A percentile compares a stretch with the other conserved stretches of the same genome.
Evolutionary conservation across 1,140 invertebrate genomes (phyloP).

Genomic region (Drosophila tsacasi): DNA sequence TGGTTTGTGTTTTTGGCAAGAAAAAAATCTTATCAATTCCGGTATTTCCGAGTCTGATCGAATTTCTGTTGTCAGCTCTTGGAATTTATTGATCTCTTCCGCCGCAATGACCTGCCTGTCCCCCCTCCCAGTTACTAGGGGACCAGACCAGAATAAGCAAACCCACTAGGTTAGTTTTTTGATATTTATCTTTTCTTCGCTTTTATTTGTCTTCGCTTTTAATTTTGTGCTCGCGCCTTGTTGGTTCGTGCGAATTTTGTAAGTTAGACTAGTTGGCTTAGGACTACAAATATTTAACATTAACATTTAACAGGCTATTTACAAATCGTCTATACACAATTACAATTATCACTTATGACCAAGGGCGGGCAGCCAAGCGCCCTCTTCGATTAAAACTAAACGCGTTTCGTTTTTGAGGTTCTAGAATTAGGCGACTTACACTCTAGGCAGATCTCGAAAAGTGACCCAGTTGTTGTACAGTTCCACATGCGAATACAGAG

Average conservation of each 20-base stretch:
- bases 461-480: constrained; percentile 73
- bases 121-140: not conserved
- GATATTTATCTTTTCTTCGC: constrained; percentile 46
- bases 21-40: constrained; percentile 9
- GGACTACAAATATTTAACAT: constrained; percentile 80
- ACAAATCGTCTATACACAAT: constrained; percentile 75
- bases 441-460: constrained; percentile 75
- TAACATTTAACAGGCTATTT: constrained; percentile 79
- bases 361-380: constrained; percentile 22
- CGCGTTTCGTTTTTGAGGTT: constrained; percentile 55
- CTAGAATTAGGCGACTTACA: constrained; percentile 75
- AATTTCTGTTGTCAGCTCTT: constrained; percentile 5
- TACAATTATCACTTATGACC: constrained; percentile 76
- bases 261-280: constrained; percentile 81
- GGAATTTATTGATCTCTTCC: constrained; percentile 28
- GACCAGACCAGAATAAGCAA: constrained; percentile 19
- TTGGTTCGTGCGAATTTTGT: constrained; percentile 76
- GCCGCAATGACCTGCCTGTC: constrained; percentile 20
- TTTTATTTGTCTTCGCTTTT: constrained; percentile 72
- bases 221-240: constrained; percentile 57
- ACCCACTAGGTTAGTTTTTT: constrained; percentile 28
- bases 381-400: constrained; percentile 44
- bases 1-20: not conserved
- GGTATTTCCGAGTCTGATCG: constrained; percentile 10
- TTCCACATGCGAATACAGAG: constrained; percentile 40